Evolutionary conservation across 1,140 invertebrate genomes (phyloP).

Genomic region (Anoplophora glabripennis): DNA sequence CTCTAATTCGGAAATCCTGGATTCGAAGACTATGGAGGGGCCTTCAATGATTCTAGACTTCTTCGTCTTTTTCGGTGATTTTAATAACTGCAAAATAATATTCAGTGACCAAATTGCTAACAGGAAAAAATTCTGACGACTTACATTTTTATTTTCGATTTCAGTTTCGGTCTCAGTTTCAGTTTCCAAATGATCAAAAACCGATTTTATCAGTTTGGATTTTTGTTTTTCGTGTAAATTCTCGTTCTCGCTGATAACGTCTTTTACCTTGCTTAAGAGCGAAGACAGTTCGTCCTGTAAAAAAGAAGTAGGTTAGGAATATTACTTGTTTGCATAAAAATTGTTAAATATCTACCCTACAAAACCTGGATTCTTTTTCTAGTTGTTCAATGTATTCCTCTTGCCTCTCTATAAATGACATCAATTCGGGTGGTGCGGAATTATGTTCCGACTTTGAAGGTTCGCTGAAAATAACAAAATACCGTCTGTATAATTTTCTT

Average conservation of each 20-base stretch:
- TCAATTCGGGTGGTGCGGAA: constrained; percentile 52
- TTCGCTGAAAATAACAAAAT: constrained; percentile 24
- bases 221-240: constrained; percentile 71
- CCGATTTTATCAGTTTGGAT: constrained; percentile 57
- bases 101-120: too few species aligned
- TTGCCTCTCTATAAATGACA: constrained; percentile 75
- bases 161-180: constrained; percentile 50
- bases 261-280: constrained; percentile 74
- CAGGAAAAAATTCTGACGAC: too few species aligned
- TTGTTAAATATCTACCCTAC: constrained; percentile 54
- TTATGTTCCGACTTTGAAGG: constrained; percentile 20
- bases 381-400: constrained; percentile 81
- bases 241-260: constrained; percentile 79
- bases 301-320: constrained; percentile 3
- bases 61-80: constrained; percentile 43
- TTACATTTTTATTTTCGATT: constrained; percentile 29
- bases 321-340: neutral
- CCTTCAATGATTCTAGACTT: constrained; percentile 54
- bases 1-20: constrained; percentile 77
- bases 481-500: too few species aligned
- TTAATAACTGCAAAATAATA: constrained; percentile 30
- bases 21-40: constrained; percentile 75
- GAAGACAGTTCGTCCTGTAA: constrained; percentile 65
- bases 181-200: constrained; percentile 54
- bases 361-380: constrained; percentile 77